Percentiles rank a stretch among this genome's conserved stretches.
Conservation (phyloP, 2,113 vertebrate genomes). For the Bettongia penicillata region DNA sequence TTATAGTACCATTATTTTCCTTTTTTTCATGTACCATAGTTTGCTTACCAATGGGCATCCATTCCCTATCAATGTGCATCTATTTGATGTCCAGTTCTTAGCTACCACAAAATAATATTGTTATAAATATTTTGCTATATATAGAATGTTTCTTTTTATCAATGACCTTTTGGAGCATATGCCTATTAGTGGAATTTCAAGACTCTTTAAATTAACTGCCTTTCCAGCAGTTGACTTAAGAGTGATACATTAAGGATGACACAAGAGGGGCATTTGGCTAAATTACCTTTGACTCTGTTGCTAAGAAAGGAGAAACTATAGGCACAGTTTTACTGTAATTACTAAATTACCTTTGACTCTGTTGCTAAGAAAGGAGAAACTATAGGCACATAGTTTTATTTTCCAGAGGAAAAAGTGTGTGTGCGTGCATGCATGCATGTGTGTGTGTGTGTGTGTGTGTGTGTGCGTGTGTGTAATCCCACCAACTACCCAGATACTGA, state of each 20-base stretch:
- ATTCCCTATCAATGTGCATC: background rate
- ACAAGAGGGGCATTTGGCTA: background rate
- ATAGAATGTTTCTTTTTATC: background rate
- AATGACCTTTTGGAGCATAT: background rate
- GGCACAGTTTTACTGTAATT: no score
- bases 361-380: no score
- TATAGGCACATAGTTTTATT: background rate
- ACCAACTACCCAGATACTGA: no score
- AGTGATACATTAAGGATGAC: background rate
- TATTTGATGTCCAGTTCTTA: background rate
- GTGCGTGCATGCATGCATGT: no score
- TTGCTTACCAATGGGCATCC: background rate
- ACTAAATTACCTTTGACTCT: no score
- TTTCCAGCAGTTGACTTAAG: background rate
- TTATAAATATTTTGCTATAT: background rate
- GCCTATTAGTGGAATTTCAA: background rate
- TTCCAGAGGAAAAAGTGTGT: background rate
- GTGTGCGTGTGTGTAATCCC: no score
- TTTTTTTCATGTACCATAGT: background rate
- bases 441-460: no score
- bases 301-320: background rate
- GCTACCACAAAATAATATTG: background rate
- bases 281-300: background rate
- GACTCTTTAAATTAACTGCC: background rate
- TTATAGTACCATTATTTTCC: background rate